phyloP scores from a whole-genome alignment of 2,113 vertebrate genomes.

The Thamnaconus septentrionalis region DNA sequence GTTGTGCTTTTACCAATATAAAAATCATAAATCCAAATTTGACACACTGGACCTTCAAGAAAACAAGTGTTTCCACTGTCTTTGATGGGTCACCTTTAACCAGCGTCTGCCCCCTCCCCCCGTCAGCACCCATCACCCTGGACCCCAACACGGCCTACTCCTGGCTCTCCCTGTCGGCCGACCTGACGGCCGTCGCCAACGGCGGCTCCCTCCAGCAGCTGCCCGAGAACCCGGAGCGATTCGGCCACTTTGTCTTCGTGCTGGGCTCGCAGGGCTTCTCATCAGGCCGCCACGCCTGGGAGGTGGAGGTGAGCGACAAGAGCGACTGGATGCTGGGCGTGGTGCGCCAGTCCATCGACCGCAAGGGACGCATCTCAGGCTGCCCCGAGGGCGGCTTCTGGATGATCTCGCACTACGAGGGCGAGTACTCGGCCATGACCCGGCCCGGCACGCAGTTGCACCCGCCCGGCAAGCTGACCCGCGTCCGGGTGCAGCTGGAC shows the following conservation, averaged over 20 bases:
- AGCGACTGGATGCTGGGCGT: conserved; percentile 79
- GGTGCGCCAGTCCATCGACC: conserved; percentile 71
- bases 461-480: conserved; percentile 49
- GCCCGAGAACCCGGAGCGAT: conserved; percentile 75
- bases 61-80: no score
- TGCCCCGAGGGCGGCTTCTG: conserved; percentile 78
- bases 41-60: no score
- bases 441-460: conserved; percentile 63
- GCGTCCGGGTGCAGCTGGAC: conserved; percentile 76
- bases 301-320: conserved; percentile 77
- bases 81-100: no score
- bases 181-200: conserved; percentile 73
- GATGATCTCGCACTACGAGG: conserved; percentile 76
- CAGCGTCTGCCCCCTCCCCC: not conserved
- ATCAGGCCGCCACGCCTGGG: conserved; percentile 76
- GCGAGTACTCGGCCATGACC: conserved; percentile 77
- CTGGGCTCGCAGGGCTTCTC: conserved; percentile 76
- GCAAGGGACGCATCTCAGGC: conserved; percentile 76
- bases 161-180: conserved; percentile 72
- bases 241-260: conserved; percentile 78
- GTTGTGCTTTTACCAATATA: no score
- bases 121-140: conserved; percentile 75
- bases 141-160: conserved; percentile 80
- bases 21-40: no score
- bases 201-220: conserved; percentile 65